Base-by-base conservation (phyloP, 2,888 invertebrate species). In the Andrena praecox region DNA sequence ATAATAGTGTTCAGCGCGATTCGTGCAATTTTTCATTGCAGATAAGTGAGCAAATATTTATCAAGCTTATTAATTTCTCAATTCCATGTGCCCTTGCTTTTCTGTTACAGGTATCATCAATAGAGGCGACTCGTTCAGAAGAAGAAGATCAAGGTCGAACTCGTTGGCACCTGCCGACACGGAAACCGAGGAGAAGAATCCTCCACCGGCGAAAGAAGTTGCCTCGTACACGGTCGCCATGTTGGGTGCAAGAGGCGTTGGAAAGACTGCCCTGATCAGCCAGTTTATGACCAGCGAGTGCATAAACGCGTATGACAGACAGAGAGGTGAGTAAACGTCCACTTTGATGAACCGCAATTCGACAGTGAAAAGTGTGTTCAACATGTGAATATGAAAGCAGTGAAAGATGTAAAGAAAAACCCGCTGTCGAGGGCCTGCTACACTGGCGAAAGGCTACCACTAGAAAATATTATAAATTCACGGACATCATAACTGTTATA, bases 251-350 rank as follows among this genome's bases (percentile, higher is more conserved):
- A 92, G 94, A 20, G 95, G 95, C 12, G 95, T 95, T 50, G 96
- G 96, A 29, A 96, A 96, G 91, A 94, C 95, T 7, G 95, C 96
- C 20, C 94, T 96, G 50, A 95, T 96, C 87, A 94, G 94, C 78
- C 96, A 96, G 94, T 98, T 99, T 92, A 97, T 97, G 95, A 98
- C 98, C 78, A 98, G 98, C 89, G 98, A 98, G 93, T 98, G 98
- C 93, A 98, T 98, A 92, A 98, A 98, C 93, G 98, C 98, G 42
- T 98, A 98, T 93, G 98, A 98, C 91, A 96, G 98, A 91, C 97
- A 96, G 88, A 82, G 70, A 75, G 88, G 88, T 89, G 27, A 77
- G 84, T 76, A 7, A 50, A 62, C 7, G 7, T 62, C 12, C 33
- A 8, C 4, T n/a, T 33, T 8, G 5, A 42, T 16, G 42, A 16